Percentiles rank a stretch among this genome's conserved stretches.
These are phyloP conservation scores for Phodopus roborovskii DNA, from an alignment of 2,113 vertebrate genomes.

Conservation along the genomic window DNA sequence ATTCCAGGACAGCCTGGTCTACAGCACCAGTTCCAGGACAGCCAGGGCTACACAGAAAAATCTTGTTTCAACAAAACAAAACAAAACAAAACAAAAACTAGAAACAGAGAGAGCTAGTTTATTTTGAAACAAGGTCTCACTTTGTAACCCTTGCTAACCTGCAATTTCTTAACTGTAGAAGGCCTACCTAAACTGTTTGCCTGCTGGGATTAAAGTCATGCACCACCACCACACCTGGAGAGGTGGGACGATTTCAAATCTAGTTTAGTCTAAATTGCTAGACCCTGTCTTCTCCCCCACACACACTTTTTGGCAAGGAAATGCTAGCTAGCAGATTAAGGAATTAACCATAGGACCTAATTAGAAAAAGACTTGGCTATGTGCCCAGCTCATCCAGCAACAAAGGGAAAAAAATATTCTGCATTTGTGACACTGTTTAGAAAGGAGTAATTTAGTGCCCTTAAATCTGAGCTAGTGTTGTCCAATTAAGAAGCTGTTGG, in stretches of 20 bases:
- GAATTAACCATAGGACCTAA: conserved; percentile 64
- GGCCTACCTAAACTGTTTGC: background rate
- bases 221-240: background rate
- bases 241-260: background rate
- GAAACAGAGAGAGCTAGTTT: background rate
- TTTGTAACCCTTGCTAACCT: background rate
- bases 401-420: conserved; percentile 63
- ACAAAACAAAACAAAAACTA: too few relatives aligned
- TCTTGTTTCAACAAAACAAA: too few relatives aligned
- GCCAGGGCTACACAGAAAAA: too few relatives aligned
- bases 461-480: conserved; percentile 68
- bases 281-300: background rate
- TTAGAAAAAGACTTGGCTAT: conserved; percentile 71
- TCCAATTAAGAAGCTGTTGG: conserved; percentile 65
- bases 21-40: too few relatives aligned
- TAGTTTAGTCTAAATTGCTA: background rate
- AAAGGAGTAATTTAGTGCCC: conserved; percentile 69
- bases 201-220: background rate
- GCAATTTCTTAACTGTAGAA: background rate
- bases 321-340: conserved; percentile 55
- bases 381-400: conserved; percentile 53
- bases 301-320: conserved; percentile 4
- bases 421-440: conserved; percentile 66
- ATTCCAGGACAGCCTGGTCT: background rate
- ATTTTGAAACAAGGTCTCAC: background rate